A percentile compares a stretch with the other conserved stretches of the same genome.
These are phyloP conservation scores for Chymomyza procnemis DNA, from an alignment of 2,888 invertebrate species.

Conservation along the genomic window DNA sequence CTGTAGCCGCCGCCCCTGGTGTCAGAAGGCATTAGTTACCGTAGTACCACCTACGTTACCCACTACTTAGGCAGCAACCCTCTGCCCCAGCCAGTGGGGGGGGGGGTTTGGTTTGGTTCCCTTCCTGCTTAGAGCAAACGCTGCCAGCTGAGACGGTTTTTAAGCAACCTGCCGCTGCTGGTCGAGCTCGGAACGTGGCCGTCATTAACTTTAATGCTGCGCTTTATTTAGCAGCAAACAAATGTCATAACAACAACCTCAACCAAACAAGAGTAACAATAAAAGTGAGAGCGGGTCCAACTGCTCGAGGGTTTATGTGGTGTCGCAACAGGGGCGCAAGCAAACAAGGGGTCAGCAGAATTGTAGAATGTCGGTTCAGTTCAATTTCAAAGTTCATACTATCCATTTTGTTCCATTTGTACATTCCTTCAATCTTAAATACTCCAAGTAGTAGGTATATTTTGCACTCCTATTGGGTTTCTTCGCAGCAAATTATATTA, in stretches of 20 bases:
- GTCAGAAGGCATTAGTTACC: not conserved
- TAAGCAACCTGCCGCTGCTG: constrained; percentile 59
- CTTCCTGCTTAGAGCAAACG: constrained; percentile 21
- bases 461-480: too few relatives aligned
- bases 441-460: too few relatives aligned
- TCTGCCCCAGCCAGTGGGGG: not conserved
- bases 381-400: too few relatives aligned
- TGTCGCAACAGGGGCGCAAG: not conserved
- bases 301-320: not conserved
- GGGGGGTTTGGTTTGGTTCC: constrained; percentile 4
- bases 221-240: constrained; percentile 71
- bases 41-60: not conserved
- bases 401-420: too few relatives aligned
- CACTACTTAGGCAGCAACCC: not conserved
- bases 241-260: constrained; percentile 65
- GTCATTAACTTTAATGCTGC: constrained; percentile 71
- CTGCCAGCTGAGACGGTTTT: constrained; percentile 21
- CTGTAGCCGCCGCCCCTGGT: constrained; percentile 23
- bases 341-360: too few relatives aligned
- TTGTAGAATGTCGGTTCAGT: too few relatives aligned
- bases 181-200: constrained; percentile 37
- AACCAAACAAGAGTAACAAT: not conserved
- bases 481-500: too few relatives aligned
- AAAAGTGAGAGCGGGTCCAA: not conserved
- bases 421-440: too few relatives aligned